These are phyloP conservation scores for Pocillopora verrucosa DNA, from an alignment of 64 coral and sea anemone genomes.

Conservation along the genomic window DNA sequence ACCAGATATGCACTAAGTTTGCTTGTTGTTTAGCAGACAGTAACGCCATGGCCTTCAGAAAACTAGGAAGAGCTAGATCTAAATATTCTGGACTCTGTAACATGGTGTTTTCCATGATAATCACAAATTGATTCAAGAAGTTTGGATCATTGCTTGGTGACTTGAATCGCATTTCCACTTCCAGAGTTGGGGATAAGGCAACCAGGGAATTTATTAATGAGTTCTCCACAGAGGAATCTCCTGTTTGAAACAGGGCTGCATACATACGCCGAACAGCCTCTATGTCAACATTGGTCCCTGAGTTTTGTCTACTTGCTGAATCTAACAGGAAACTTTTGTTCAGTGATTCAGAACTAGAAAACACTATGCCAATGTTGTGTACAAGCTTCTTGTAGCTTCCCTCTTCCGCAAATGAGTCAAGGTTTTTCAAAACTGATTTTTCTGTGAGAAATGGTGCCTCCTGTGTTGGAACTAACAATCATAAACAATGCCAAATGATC, in stretches of 20 bases:
- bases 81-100: slow-evolving; percentile 95
- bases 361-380: slow-evolving; percentile 80
- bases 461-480: slow-evolving; percentile 30
- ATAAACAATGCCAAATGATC: not conserved
- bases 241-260: slow-evolving; percentile 69
- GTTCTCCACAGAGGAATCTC: slow-evolving; percentile 85
- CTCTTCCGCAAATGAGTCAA: slow-evolving; percentile 62
- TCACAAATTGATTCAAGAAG: slow-evolving; percentile 87
- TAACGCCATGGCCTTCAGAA: slow-evolving; percentile 81
- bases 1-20: slow-evolving; percentile 79
- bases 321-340: slow-evolving; percentile 87
- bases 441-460: slow-evolving; percentile 77
- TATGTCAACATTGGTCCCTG: slow-evolving; percentile 80
- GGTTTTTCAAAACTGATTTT: slow-evolving; percentile 48
- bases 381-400: slow-evolving; percentile 86
- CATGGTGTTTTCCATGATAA: slow-evolving; percentile 93
- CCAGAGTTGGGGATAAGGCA: slow-evolving; percentile 65
- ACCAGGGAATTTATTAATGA: slow-evolving; percentile 82
- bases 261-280: slow-evolving; percentile 74
- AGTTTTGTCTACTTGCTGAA: slow-evolving; percentile 15
- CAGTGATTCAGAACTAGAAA: slow-evolving; percentile 87
- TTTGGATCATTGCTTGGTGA: slow-evolving; percentile 46
- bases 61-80: slow-evolving; percentile 81
- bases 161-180: slow-evolving; percentile 75
- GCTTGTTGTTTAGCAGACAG: slow-evolving; percentile 72